Percentiles rank a stretch among this genome's conserved stretches.
Conservation (phyloP, 2,888 invertebrate genomes). For the Epistrophella euchroma region DNA sequence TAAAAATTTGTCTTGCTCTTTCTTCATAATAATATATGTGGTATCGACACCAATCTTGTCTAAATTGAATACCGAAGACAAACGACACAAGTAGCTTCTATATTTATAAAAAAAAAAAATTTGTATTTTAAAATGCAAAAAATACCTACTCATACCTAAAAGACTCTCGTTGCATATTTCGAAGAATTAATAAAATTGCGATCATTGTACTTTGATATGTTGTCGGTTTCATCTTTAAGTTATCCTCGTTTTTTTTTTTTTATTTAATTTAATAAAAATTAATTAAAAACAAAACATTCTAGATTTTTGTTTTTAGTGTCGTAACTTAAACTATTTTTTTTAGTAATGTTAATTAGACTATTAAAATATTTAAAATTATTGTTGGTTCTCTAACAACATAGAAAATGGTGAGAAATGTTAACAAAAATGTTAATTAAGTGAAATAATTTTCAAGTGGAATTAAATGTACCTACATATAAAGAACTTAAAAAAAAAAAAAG, state of each 20-base stretch:
- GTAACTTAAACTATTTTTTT: background rate
- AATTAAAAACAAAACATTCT: background rate
- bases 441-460: background rate
- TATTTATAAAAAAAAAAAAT: constrained; percentile 17
- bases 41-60: constrained; percentile 46
- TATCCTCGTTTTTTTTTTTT: background rate
- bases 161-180: constrained; percentile 18
- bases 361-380: constrained; percentile 3
- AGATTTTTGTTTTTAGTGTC: background rate
- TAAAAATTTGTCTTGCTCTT: constrained; percentile 12
- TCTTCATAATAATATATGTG: constrained; percentile 15
- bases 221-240: constrained; percentile 33
- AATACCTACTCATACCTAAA: background rate
- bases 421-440: background rate
- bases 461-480: no score
- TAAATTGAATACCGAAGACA: constrained; percentile 46
- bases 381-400: background rate
- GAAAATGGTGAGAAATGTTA: constrained; percentile 13
- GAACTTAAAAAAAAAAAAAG: background rate
- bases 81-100: constrained; percentile 21
- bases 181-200: constrained; percentile 40
- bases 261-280: background rate
- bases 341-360: constrained; percentile 20
- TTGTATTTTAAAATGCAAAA: background rate
- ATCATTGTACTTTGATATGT: constrained; percentile 51